These are phyloP conservation scores for Chaunax sp. DNA, from an alignment of 2,797 vertebrate species.

Conservation along the genomic window DNA sequence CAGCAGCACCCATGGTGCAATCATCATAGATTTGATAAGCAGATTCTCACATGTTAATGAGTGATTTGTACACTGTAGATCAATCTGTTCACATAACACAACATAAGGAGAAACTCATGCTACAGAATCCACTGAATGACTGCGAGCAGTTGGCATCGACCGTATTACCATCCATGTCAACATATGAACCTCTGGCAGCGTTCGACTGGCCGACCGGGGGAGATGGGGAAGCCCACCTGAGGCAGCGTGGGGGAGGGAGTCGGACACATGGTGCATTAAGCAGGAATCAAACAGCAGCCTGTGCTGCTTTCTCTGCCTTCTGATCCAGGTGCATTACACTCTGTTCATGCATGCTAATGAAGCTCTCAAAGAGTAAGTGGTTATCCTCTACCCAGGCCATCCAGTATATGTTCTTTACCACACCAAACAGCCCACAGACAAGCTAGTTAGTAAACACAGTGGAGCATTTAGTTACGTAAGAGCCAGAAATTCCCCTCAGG, in stretches of 20 bases:
- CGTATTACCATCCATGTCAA: slow-evolving; percentile 2
- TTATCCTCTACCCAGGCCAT: neutral
- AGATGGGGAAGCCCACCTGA: slow-evolving; percentile 45
- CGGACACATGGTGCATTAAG: slow-evolving; percentile 25
- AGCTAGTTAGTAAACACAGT: neutral
- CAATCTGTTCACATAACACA: slow-evolving; percentile 50
- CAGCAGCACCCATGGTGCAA: slow-evolving; percentile 34
- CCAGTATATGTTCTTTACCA: neutral
- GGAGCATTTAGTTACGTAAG: neutral
- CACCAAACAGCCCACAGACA: neutral
- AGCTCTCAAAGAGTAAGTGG: neutral
- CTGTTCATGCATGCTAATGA: slow-evolving; percentile 3
- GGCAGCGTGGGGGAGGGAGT: neutral
- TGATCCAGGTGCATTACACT: neutral
- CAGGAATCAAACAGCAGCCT: slow-evolving; percentile 38
- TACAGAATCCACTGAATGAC: slow-evolving; percentile 19
- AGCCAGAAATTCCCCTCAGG: neutral
- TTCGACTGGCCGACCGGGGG: slow-evolving; percentile 11
- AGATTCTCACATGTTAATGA: slow-evolving; percentile 32
- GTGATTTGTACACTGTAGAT: slow-evolving; percentile 28
- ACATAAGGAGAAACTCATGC: slow-evolving; percentile 16
- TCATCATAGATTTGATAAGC: slow-evolving; percentile 33
- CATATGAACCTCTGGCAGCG: slow-evolving; percentile 21
- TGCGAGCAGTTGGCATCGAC: slow-evolving; percentile 25
- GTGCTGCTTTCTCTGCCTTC: slow-evolving; percentile 7